Evolutionary conservation across 2,888 invertebrate genomes (phyloP).

Genomic region (Phortica okadai): DNA sequence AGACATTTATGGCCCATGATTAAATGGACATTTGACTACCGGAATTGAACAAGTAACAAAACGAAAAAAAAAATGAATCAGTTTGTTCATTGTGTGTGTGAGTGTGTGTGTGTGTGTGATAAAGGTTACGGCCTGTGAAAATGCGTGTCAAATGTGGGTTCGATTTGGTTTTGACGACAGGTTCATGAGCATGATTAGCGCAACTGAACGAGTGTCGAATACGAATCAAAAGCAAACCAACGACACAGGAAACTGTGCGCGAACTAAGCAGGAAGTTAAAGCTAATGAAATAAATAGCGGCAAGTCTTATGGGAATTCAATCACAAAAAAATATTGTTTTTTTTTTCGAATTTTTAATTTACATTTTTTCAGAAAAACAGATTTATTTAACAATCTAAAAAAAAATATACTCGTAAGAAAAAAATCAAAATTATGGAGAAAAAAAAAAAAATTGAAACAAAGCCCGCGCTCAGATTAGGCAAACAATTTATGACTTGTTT

Average conservation of each 20-base stretch:
- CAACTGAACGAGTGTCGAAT: not conserved
- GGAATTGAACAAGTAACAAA: constrained; percentile 57
- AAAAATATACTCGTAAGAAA: too few species aligned
- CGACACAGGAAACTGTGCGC: not conserved
- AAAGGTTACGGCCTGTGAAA: constrained; percentile 24
- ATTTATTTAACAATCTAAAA: too few species aligned
- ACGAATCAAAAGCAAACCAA: not conserved
- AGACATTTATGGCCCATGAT: constrained; percentile 70
- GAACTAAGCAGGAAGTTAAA: constrained; percentile 20
- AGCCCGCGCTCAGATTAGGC: constrained; percentile 44
- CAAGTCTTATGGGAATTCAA: too few species aligned
- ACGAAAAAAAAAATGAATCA: not conserved
- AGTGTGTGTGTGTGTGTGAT: not conserved
- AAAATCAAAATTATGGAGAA: not conserved
- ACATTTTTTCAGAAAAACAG: too few species aligned
- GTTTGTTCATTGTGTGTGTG: constrained; percentile 17
- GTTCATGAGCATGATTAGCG: constrained; percentile 5
- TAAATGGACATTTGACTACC: constrained; percentile 74
- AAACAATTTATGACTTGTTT: constrained; percentile 54
- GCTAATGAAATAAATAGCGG: constrained; percentile 2
- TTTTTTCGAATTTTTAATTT: too few species aligned
- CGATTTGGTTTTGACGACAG: not conserved
- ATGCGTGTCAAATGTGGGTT: not conserved
- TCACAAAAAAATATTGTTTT: too few species aligned
- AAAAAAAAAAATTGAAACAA: not conserved